Conservation (phyloP, 2,797 vertebrate genomes). For the Myotis vivesi region DNA sequence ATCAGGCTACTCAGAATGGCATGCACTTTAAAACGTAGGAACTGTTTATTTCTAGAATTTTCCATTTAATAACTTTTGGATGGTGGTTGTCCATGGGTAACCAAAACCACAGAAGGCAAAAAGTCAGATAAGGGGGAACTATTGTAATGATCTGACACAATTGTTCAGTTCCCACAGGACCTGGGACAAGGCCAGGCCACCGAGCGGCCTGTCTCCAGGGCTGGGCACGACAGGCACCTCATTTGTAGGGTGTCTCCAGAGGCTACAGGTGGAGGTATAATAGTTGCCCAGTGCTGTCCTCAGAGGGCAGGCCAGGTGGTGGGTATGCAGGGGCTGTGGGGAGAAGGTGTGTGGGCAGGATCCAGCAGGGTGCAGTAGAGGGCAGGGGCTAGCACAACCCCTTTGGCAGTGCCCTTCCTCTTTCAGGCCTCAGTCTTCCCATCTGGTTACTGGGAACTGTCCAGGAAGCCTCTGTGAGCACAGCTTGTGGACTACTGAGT, state of each 20-base stretch:
- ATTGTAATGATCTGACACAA: background rate
- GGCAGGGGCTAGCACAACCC: no score
- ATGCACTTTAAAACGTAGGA: background rate
- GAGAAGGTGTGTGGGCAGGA: background rate
- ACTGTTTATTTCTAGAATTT: background rate
- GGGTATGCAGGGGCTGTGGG: rapidly evolving
- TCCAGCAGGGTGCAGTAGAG: background rate
- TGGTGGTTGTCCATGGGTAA: background rate
- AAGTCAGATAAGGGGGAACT: background rate
- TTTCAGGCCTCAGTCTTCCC: background rate
- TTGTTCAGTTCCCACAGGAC: background rate
- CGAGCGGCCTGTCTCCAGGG: background rate
- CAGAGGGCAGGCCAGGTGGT: background rate
- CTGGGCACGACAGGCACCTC: background rate
- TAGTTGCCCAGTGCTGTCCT: background rate
- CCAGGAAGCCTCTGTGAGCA: background rate
- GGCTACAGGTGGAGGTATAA: background rate
- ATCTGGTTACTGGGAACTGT: background rate
- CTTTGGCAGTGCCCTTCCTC: background rate
- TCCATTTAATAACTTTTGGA: background rate
- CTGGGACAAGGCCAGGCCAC: background rate
- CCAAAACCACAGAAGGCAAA: background rate
- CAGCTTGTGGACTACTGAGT: background rate
- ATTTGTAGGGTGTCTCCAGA: background rate
- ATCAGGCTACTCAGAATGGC: background rate